Evolutionary conservation across 2,113 vertebrate species (phyloP).

Genomic region (Carettochelys insculpta): DNA sequence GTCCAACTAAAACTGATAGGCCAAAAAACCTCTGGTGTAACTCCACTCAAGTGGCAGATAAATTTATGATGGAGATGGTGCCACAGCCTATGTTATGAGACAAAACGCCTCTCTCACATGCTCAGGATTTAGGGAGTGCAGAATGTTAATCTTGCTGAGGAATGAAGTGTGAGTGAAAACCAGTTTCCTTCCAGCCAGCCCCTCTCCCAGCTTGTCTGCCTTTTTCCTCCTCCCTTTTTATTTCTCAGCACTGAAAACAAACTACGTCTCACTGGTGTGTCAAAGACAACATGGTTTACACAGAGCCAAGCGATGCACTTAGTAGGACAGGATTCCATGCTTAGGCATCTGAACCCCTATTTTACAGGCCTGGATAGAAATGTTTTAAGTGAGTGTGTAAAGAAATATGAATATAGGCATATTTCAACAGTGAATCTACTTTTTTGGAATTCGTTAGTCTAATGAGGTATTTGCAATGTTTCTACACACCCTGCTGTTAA

Average conservation of each 20-base stretch:
- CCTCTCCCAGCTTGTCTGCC: neutral
- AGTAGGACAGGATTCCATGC: neutral
- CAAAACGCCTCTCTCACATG: neutral
- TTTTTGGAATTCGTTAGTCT: neutral
- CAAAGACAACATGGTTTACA: neutral
- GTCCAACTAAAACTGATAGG: neutral
- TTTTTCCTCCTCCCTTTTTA: neutral
- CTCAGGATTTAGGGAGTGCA: neutral
- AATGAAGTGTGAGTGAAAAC: neutral
- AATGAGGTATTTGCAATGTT: neutral
- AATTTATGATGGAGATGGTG: neutral
- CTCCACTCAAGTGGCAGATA: constrained; percentile 9
- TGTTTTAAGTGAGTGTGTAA: neutral
- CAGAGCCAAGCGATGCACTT: neutral
- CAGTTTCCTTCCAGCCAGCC: neutral
- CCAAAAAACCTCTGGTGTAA: neutral
- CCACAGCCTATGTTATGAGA: neutral
- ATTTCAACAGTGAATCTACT: neutral
- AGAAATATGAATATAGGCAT: neutral
- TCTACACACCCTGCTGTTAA: neutral
- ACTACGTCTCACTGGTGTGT: constrained; percentile 34
- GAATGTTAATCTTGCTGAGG: neutral
- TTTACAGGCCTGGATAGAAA: constrained; percentile 11
- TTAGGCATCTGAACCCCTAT: constrained; percentile 25
- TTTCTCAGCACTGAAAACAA: neutral